A percentile compares a stretch with the other conserved stretches of the same genome.
Conservation (phyloP, 2,888 invertebrate genomes). For the Nemurella pictetii region DNA sequence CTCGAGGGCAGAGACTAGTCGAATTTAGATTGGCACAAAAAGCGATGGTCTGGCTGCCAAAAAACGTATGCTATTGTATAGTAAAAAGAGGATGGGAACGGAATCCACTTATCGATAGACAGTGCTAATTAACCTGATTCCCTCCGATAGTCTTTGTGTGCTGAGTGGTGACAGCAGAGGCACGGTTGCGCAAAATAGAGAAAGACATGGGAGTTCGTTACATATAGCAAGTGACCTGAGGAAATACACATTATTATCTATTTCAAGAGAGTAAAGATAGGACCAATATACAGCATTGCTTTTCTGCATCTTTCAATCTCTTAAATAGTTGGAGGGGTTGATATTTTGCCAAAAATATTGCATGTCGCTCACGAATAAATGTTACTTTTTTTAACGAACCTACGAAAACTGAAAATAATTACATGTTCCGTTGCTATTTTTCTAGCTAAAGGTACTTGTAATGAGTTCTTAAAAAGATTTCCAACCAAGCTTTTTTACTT, state of each 20-base stretch:
- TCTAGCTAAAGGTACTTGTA: neutral
- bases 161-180: neutral
- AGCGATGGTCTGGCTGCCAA: neutral
- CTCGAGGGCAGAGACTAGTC: neutral
- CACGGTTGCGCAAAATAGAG: neutral
- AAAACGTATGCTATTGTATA: neutral
- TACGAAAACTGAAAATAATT: neutral
- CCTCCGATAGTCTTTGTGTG: neutral
- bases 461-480: neutral
- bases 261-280: too few species aligned
- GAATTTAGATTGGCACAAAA: conserved; percentile 19
- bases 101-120: neutral
- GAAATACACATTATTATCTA: neutral
- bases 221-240: neutral
- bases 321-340: too few species aligned
- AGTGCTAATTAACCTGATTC: conserved; percentile 2
- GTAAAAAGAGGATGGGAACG: neutral
- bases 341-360: neutral
- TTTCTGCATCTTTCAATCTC: too few species aligned
- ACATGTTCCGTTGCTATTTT: neutral
- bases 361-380: neutral
- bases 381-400: neutral
- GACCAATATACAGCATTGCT: too few species aligned
- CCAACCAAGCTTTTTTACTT: too few species aligned
- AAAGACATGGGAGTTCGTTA: neutral